A percentile compares a stretch with the other conserved stretches of the same genome.
phyloP scores from a whole-genome alignment of 2,888 invertebrate species.

The Nebria salina region DNA sequence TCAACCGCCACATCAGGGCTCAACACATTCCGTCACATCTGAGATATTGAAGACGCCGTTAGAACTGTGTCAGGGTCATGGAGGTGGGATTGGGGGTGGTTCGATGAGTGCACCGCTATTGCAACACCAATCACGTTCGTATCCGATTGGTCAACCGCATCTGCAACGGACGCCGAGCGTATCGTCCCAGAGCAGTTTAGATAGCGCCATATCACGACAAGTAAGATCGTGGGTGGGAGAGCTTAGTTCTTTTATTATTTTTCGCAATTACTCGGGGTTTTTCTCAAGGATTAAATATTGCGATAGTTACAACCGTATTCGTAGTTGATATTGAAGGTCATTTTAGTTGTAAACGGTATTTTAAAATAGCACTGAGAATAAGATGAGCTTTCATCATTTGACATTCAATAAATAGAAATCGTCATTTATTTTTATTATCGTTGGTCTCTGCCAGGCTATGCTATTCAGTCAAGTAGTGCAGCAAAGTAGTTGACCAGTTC shows the following conservation, averaged over 20 bases:
- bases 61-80: constrained; percentile 56
- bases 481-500: too few relatives aligned
- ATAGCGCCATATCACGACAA: constrained; percentile 75
- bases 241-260: background rate
- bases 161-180: constrained; percentile 82
- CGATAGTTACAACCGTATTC: background rate
- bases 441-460: too few relatives aligned
- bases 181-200: constrained; percentile 84
- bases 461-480: too few relatives aligned
- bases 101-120: constrained; percentile 64
- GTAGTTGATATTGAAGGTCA: too few relatives aligned
- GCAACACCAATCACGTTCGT: constrained; percentile 76
- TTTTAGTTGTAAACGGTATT: too few relatives aligned
- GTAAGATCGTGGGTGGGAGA: constrained; percentile 50
- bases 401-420: too few relatives aligned
- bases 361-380: too few relatives aligned
- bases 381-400: too few relatives aligned
- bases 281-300: background rate
- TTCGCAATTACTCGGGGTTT: background rate
- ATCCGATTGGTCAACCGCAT: constrained; percentile 68
- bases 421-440: too few relatives aligned
- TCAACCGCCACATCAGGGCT: constrained; percentile 67
- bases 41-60: constrained; percentile 65
- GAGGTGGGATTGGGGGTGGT: constrained; percentile 60
- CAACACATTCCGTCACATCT: constrained; percentile 59